Evolutionary conservation across 2,797 vertebrate genomes (phyloP).

Genomic region (Characodon lateralis): DNA sequence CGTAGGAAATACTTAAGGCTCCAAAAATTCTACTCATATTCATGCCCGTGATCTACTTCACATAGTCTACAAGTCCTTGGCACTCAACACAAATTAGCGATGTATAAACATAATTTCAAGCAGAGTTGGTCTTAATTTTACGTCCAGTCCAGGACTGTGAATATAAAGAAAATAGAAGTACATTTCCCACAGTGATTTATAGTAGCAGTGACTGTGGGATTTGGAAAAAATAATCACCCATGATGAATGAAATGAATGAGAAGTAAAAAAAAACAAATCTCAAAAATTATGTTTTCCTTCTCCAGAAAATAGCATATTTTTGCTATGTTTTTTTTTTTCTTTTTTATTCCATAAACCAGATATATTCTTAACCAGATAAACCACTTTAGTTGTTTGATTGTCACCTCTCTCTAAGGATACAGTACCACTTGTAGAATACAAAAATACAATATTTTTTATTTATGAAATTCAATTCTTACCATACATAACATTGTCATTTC

Average conservation of each 20-base stretch:
- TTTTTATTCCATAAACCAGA: background rate
- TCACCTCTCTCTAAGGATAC: too few species aligned
- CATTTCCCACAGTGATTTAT: conserved; percentile 22
- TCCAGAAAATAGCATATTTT: background rate
- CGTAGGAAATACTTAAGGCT: conserved; percentile 54
- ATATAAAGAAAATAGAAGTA: conserved; percentile 21
- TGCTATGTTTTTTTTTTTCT: too few species aligned
- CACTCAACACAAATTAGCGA: conserved; percentile 59
- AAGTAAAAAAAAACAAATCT: conserved; percentile 4
- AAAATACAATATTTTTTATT: too few species aligned
- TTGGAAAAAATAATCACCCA: conserved; percentile 2
- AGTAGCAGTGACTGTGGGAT: conserved; percentile 4
- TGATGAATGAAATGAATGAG: conserved; percentile 10
- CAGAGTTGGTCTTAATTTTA: conserved; percentile 48
- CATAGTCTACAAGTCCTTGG: conserved; percentile 52
- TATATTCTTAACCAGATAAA: too few species aligned
- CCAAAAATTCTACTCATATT: conserved; percentile 57
- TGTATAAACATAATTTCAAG: conserved; percentile 58
- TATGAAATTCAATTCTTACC: too few species aligned
- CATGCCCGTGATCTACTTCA: conserved; percentile 48
- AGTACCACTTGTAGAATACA: too few species aligned
- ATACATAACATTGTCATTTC: too few species aligned
- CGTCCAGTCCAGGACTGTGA: conserved; percentile 40
- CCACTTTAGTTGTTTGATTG: too few species aligned
- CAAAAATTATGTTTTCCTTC: too few species aligned